phyloP scores from a whole-genome alignment of 1,140 invertebrate genomes.

The Drosophila mojavensis region DNA sequence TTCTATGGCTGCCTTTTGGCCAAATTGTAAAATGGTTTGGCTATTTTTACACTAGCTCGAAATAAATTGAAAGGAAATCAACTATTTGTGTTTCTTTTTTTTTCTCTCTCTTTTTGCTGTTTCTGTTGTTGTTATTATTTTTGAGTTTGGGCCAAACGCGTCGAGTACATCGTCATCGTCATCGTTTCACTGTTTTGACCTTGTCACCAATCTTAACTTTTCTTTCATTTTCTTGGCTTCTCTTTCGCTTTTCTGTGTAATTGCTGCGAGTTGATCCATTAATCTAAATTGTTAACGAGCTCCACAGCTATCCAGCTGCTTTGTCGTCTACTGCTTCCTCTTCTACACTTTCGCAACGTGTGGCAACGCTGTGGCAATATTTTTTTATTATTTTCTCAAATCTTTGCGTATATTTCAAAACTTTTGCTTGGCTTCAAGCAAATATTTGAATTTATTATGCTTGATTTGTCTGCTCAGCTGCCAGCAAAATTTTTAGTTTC shows the following conservation, averaged over 20 bases:
- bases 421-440: constrained; percentile 17
- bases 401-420: constrained; percentile 31
- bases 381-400: constrained; percentile 10
- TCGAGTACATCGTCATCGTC: constrained; percentile 39
- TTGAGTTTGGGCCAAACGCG: constrained; percentile 52
- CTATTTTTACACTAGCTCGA: constrained; percentile 64
- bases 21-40: constrained; percentile 56
- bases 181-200: constrained; percentile 40
- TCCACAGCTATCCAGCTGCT: not conserved
- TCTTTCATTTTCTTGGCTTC: constrained; percentile 12
- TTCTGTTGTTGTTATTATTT: constrained; percentile 34
- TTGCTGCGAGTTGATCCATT: constrained; percentile 16
- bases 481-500: constrained; percentile 51
- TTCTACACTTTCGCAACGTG: constrained; percentile 22
- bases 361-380: constrained; percentile 13
- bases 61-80: constrained; percentile 68
- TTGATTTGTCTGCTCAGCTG: constrained; percentile 60
- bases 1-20: constrained; percentile 43
- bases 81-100: constrained; percentile 26
- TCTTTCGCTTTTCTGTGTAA: constrained; percentile 31
- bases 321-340: not conserved
- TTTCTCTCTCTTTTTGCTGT: not conserved
- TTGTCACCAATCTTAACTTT: constrained; percentile 58
- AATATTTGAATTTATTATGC: constrained; percentile 60
- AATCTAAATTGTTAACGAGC: constrained; percentile 19